Base-by-base conservation (phyloP, 2,888 invertebrate genomes). In the Zeuzera pyrina region DNA sequence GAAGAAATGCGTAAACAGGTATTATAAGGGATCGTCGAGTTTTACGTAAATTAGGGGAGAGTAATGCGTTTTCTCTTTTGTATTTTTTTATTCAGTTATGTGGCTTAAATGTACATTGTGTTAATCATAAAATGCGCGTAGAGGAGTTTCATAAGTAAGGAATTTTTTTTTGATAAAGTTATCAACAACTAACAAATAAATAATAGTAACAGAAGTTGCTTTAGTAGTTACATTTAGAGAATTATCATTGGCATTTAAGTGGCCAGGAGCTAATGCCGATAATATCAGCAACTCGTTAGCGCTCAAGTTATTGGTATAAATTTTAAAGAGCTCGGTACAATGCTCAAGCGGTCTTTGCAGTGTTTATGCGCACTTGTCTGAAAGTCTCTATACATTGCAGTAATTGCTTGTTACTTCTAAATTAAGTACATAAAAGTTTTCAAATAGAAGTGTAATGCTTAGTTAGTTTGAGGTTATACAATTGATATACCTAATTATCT, bases 1-100 rank as follows among this genome's bases (percentile, higher is more conserved):
- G 58, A 64, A 63, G 65, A 70, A 71, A 70, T 62, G 65, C 65
- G 71, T 71, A 76, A 78, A 72, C 68, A 74, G 65, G 72, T 70
- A 73, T 68, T 64, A 70, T 52, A 68, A 66, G 49, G 65, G 69
- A 63, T 60, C 62, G 59, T 54, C 48, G 57, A 57, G 55, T 63
- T 66, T 51, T 61, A 50, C 49, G 53, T 45, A 59, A 64, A 64
- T 68, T 59, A 54, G 57, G 61, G 55, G 50, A 52, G 51, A 49
- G 46, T 52, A 56, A 57, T 52, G 52, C 35, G 49, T 49, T 52
- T 42, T 45, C 45, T 46, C 41, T 33, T 49, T 48, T 40, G 52
- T 49, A 35, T 42, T 52, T 53, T 16, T 51, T 53, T 38, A 44
- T 40, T 38, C 36, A 24, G 36, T 38, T 29, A 37, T 30, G 26